These are phyloP conservation scores for Nothoprocta perdicaria DNA, from an alignment of 2,113 vertebrate genomes.

Conservation along the genomic window DNA sequence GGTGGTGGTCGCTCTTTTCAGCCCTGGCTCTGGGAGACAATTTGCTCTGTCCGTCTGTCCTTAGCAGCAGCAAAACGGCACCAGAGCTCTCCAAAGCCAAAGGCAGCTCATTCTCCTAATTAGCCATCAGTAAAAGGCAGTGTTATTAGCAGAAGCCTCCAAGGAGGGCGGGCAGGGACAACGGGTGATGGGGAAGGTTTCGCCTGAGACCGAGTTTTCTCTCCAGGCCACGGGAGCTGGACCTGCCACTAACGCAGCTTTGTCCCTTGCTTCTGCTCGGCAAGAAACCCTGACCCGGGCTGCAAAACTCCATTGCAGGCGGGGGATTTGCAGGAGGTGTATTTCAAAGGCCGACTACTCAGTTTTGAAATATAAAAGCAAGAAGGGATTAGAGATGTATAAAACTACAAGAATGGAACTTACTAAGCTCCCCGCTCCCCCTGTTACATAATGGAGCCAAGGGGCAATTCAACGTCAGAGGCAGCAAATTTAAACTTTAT, in stretches of 20 bases:
- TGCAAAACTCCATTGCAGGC: constrained; percentile 53
- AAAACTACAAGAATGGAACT: constrained; percentile 57
- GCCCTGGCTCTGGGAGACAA: not conserved
- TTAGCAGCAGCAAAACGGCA: not conserved
- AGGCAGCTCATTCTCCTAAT: not conserved
- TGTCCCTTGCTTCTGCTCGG: constrained; percentile 33
- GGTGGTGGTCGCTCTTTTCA: not conserved
- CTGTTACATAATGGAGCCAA: constrained; percentile 54
- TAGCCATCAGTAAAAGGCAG: fast-evolving
- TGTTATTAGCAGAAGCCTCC: fast-evolving
- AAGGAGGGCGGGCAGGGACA: not conserved
- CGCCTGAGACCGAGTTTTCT: fast-evolving
- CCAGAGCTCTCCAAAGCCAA: not conserved
- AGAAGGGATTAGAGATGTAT: constrained; percentile 32
- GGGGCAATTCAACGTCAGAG: constrained; percentile 16
- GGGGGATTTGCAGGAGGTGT: constrained; percentile 41
- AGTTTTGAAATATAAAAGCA: constrained; percentile 56
- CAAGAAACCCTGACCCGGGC: constrained; percentile 36
- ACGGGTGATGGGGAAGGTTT: not conserved
- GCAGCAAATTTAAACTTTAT: constrained; percentile 1
- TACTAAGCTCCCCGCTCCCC: not conserved
- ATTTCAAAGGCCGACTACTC: constrained; percentile 42
- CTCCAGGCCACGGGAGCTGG: too few relatives aligned
- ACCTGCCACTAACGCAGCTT: not conserved
- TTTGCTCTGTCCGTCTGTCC: not conserved